These are phyloP conservation scores for Sepioteuthis lessoniana DNA, from an alignment of 2,888 invertebrate species.

Conservation along the genomic window DNA sequence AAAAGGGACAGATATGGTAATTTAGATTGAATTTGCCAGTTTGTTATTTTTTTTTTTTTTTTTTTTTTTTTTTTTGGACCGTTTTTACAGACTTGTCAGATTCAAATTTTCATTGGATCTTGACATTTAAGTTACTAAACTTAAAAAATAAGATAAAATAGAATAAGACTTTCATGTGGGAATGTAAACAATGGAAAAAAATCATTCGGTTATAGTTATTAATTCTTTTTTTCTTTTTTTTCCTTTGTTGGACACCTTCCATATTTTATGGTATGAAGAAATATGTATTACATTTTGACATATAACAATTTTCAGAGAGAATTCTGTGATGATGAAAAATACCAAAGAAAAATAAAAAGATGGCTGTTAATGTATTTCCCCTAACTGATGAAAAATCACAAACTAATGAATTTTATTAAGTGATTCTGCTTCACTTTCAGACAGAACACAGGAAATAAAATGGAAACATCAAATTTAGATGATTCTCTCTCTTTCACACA, in stretches of 20 bases:
- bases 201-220: not conserved
- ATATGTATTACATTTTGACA: not conserved
- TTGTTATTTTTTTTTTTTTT: too few relatives aligned
- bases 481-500: not conserved
- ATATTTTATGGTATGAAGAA: not conserved
- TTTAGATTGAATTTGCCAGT: too few relatives aligned
- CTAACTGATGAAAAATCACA: not conserved
- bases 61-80: too few relatives aligned
- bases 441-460: not conserved
- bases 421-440: not conserved
- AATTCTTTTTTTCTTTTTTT: too few relatives aligned
- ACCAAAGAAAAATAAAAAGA: not conserved
- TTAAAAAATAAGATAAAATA: not conserved
- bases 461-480: constrained; percentile 3
- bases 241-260: not conserved
- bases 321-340: not conserved
- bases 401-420: not conserved
- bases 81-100: not conserved
- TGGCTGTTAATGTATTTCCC: not conserved
- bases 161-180: too few relatives aligned
- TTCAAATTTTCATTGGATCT: not conserved
- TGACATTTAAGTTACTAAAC: not conserved
- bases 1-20: too few relatives aligned
- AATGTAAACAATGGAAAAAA: not conserved
- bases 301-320: not conserved